These are phyloP conservation scores for Leistus spinibarbis DNA, from an alignment of 2,888 invertebrate genomes.

Conservation along the genomic window DNA sequence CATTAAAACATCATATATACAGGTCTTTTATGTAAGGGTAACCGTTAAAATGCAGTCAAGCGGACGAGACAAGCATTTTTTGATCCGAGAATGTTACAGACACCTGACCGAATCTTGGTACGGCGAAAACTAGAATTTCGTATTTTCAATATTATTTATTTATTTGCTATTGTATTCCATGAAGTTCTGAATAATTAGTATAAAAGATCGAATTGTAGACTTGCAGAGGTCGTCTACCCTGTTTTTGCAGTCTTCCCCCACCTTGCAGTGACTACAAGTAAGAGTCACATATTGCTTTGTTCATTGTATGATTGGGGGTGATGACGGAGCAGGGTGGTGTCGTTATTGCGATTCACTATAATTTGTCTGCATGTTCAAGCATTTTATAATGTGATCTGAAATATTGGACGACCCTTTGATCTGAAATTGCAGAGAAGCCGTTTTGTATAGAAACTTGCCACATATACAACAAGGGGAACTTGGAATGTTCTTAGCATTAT, in stretches of 20 bases:
- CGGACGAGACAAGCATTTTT: too few relatives aligned
- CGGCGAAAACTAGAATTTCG: too few relatives aligned
- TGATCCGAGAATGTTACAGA: too few relatives aligned
- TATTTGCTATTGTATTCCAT: background rate
- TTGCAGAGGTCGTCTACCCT: background rate
- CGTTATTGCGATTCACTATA: conserved; percentile 35
- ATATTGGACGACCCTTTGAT: conserved; percentile 28
- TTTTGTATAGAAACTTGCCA: background rate
- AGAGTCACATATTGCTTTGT: conserved; percentile 16
- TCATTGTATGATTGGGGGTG: conserved; percentile 13
- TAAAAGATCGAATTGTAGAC: background rate
- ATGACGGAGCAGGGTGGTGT: background rate
- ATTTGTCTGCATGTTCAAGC: conserved; percentile 36
- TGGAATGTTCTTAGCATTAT: background rate
- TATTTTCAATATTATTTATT: background rate
- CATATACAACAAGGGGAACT: background rate
- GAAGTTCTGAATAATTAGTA: background rate
- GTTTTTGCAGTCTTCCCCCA: background rate
- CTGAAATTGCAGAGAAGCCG: background rate
- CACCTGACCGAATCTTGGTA: too few relatives aligned
- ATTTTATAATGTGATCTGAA: conserved; percentile 35
- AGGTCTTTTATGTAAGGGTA: too few relatives aligned
- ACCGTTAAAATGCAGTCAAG: too few relatives aligned
- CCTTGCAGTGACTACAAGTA: background rate
- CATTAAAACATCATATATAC: too few relatives aligned